Conservation (phyloP, 2,113 vertebrate species). For the Conger conger region DNA sequence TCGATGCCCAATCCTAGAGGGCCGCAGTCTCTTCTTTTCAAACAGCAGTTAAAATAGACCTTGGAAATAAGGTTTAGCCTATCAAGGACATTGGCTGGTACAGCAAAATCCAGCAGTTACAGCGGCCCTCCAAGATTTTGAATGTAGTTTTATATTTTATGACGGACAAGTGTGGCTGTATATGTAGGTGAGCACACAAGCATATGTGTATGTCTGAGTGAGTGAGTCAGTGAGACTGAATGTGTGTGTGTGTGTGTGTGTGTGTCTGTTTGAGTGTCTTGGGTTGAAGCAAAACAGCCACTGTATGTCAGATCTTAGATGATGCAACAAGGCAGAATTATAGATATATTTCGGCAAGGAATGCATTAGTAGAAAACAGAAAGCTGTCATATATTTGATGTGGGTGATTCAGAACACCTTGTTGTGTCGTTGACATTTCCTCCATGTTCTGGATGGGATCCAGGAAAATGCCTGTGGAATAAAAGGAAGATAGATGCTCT, state of each 20-base stretch:
- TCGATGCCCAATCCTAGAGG: too few species aligned
- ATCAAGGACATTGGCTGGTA: too few species aligned
- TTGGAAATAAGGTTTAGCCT: too few species aligned
- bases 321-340: not conserved
- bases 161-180: not conserved
- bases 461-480: conserved; percentile 22
- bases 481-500: conserved; percentile 8
- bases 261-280: not conserved
- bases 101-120: not conserved
- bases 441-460: conserved; percentile 33
- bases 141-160: not conserved
- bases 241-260: not conserved
- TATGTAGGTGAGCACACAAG: not conserved
- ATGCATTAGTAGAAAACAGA: not conserved
- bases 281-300: not conserved
- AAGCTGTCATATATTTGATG: not conserved
- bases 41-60: too few species aligned
- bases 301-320: not conserved
- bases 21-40: too few species aligned
- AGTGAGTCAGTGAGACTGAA: not conserved
- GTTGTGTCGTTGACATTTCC: conserved; percentile 8
- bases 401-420: not conserved
- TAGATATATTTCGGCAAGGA: not conserved
- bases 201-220: not conserved
- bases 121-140: not conserved